phyloP scores from a whole-genome alignment of 2,113 vertebrate genomes.

The Megaceryle maxima region DNA sequence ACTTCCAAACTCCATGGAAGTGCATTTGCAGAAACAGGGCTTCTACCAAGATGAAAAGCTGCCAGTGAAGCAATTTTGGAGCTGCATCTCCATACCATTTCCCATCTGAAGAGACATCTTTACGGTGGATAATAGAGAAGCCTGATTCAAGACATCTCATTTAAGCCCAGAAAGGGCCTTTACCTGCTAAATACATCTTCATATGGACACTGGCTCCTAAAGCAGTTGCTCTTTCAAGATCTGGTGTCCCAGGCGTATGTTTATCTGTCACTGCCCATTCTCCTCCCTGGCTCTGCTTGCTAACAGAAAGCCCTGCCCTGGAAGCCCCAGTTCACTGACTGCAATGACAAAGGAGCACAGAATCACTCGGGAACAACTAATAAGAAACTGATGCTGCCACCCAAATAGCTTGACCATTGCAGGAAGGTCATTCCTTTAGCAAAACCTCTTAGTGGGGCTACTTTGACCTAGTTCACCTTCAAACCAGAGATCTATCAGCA shows the following conservation, averaged over 20 bases:
- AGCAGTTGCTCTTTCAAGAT: not conserved
- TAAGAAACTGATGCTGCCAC: not conserved
- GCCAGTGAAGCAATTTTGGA: not conserved
- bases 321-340: not conserved
- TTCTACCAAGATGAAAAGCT: not conserved
- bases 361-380: not conserved
- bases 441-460: not conserved
- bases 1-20: not conserved
- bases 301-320: not conserved
- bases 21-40: not conserved
- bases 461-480: not conserved
- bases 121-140: not conserved
- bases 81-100: fast-evolving
- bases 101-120: not conserved
- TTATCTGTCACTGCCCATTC: fast-evolving
- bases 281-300: not conserved
- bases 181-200: not conserved
- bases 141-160: not conserved
- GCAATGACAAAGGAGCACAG: not conserved
- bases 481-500: not conserved
- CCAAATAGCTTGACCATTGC: not conserved
- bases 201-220: fast-evolving
- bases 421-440: not conserved
- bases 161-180: not conserved
- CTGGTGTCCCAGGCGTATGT: not conserved